Conservation (phyloP, 2,797 vertebrate species). For the Phoxinus dragarum region DNA sequence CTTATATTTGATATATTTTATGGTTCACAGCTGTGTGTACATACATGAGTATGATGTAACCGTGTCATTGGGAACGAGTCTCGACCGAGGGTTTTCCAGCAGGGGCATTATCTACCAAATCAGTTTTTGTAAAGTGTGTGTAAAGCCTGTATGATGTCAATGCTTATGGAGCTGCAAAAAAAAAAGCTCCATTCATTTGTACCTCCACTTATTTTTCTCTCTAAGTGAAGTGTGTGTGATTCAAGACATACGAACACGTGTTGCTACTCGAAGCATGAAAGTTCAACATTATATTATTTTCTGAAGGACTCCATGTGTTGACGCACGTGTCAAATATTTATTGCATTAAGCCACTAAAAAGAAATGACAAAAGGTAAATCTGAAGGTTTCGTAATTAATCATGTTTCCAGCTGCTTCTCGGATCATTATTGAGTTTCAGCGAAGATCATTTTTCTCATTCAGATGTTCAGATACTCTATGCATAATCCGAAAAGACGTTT, state of each 20-base stretch:
- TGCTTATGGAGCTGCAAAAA: slow-evolving; percentile 1
- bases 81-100: neutral
- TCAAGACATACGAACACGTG: neutral
- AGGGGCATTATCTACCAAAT: slow-evolving; percentile 3
- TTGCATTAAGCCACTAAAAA: neutral
- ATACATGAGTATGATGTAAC: slow-evolving; percentile 52
- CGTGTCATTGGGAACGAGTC: slow-evolving; percentile 8
- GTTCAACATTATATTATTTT: neutral
- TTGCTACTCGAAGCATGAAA: neutral
- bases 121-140: slow-evolving; percentile 12
- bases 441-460: neutral
- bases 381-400: neutral
- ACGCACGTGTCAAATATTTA: neutral
- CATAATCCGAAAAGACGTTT: neutral
- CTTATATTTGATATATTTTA: slow-evolving; percentile 51
- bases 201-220: neutral
- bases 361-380: neutral
- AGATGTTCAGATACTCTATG: slow-evolving; percentile 1
- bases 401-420: neutral
- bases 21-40: slow-evolving; percentile 46
- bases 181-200: neutral
- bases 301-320: neutral
- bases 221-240: neutral
- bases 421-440: neutral
- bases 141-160: slow-evolving; percentile 27